phyloP scores from a whole-genome alignment of 30 jellyfish, hydroid and myxozoan species.

The Phacellophora camtschatica region DNA sequence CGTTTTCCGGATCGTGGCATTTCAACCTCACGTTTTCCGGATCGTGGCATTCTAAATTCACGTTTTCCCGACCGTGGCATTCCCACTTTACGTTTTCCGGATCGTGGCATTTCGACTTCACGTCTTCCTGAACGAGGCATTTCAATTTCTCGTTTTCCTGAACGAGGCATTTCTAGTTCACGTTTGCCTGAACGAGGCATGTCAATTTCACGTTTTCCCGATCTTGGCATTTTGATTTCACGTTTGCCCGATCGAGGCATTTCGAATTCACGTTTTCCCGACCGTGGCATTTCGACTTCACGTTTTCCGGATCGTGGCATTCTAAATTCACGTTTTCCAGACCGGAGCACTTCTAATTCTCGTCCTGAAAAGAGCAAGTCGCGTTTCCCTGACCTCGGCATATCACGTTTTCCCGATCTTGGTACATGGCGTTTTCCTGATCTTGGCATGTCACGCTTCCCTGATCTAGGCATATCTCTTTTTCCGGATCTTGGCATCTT shows the following conservation, averaged over 20 bases:
- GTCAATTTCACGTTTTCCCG: neutral
- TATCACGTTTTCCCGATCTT: neutral
- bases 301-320: constrained; percentile 48
- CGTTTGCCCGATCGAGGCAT: constrained; percentile 24
- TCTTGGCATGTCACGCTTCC: neutral
- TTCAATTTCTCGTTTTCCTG: constrained; percentile 8
- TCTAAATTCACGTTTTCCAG: neutral
- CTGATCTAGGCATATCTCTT: neutral
- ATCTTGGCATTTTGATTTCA: neutral
- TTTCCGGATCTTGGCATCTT: neutral
- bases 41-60: constrained; percentile 1
- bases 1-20: too few relatives aligned
- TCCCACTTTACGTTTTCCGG: neutral
- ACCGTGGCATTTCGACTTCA: constrained; percentile 6
- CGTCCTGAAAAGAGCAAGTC: too few relatives aligned
- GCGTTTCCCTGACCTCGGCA: constrained; percentile 12
- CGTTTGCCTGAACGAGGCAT: constrained; percentile 49
- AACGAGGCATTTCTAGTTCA: neutral
- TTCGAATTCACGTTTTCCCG: constrained; percentile 2
- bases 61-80: constrained; percentile 47
- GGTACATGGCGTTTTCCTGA: neutral
- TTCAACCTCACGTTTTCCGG: constrained; percentile 9
- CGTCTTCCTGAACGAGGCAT: constrained; percentile 27
- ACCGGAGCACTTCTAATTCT: neutral
- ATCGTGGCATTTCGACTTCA: neutral